Conservation (phyloP, 2,113 vertebrate genomes). For the Hymenochirus boettgeri region DNA sequence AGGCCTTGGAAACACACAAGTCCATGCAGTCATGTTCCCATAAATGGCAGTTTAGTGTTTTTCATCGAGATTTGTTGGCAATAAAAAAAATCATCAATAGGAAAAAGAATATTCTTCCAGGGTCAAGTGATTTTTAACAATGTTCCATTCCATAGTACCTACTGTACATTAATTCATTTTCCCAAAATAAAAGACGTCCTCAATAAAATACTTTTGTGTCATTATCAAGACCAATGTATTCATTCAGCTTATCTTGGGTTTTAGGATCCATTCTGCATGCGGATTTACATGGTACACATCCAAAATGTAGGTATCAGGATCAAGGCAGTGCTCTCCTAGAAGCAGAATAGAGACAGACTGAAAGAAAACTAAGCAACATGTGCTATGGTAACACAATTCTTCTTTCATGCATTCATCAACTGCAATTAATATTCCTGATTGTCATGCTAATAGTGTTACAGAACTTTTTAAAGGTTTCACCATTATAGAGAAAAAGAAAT, state of each 20-base stretch:
- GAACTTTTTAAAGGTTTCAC: no score
- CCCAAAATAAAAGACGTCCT: neutral
- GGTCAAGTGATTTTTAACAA: slow-evolving; percentile 11
- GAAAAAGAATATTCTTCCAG: slow-evolving; percentile 6
- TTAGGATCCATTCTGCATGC: slow-evolving; percentile 89
- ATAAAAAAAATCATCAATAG: neutral
- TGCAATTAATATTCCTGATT: no score
- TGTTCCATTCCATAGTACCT: slow-evolving; percentile 23
- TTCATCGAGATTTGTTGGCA: neutral
- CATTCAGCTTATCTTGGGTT: slow-evolving; percentile 69
- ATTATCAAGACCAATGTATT: slow-evolving; percentile 18
- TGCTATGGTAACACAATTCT: no score
- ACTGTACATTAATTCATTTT: neutral
- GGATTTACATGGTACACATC: slow-evolving; percentile 87
- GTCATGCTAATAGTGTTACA: no score
- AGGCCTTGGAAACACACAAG: neutral
- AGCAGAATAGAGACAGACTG: slow-evolving; percentile 36
- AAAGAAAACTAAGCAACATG: no score
- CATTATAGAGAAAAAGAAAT: no score
- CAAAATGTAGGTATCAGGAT: slow-evolving; percentile 78
- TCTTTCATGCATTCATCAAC: no score
- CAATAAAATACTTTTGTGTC: no score
- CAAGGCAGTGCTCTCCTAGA: slow-evolving; percentile 86
- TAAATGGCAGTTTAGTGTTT: neutral
- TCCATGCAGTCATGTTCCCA: neutral